Evolutionary conservation across 2,113 vertebrate genomes (phyloP).

Genomic region (Labeo rohita): DNA sequence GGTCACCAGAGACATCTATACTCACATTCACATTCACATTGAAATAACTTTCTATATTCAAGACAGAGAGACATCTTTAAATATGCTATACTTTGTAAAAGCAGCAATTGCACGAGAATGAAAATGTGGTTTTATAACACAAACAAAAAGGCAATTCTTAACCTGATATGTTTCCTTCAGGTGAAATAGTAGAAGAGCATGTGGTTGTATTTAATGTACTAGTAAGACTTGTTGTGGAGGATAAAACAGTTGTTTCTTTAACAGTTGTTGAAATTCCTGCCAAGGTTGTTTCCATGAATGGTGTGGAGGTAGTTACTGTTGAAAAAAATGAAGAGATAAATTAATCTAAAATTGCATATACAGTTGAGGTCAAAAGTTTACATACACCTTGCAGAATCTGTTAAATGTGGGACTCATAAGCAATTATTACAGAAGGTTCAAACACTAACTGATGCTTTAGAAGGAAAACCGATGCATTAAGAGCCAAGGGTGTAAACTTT

Average conservation of each 20-base stretch:
- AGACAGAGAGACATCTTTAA: background rate
- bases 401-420: too few relatives aligned
- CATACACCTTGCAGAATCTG: too few relatives aligned
- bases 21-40: slow-evolving; percentile 69
- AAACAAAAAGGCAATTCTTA: background rate
- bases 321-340: background rate
- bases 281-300: slow-evolving; percentile 12
- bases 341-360: background rate
- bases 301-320: background rate
- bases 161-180: background rate
- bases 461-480: too few relatives aligned
- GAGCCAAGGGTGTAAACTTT: too few relatives aligned
- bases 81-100: background rate
- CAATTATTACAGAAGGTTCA: too few relatives aligned
- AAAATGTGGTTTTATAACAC: background rate
- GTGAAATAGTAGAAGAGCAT: background rate
- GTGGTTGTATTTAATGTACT: background rate
- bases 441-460: too few relatives aligned
- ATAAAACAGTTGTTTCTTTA: background rate
- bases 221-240: slow-evolving; percentile 54
- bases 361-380: too few relatives aligned
- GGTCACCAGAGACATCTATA: slow-evolving; percentile 52
- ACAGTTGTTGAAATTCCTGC: slow-evolving; percentile 7
- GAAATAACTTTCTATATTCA: slow-evolving; percentile 66
- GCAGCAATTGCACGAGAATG: background rate